Evolutionary conservation across 2,888 invertebrate species (phyloP).

Genomic region (Dolichopus griseipennis): DNA sequence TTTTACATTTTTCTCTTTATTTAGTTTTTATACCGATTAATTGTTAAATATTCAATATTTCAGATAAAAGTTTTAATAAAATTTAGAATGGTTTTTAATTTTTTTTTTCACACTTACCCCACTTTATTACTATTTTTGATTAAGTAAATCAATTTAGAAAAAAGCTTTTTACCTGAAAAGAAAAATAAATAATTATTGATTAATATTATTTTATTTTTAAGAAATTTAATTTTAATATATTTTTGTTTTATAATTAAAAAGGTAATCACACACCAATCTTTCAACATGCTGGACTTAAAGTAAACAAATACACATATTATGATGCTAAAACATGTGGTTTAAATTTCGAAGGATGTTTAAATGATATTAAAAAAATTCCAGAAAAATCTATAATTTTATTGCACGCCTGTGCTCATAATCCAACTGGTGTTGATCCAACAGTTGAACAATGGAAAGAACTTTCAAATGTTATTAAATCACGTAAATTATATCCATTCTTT

Average conservation of each 20-base stretch:
- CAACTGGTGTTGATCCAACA: slow-evolving; percentile 88
- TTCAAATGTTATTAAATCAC: slow-evolving; percentile 69
- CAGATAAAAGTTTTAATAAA: too few relatives aligned
- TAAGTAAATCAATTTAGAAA: too few relatives aligned
- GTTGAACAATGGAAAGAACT: slow-evolving; percentile 85
- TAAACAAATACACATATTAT: slow-evolving; percentile 89
- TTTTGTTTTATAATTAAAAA: slow-evolving; percentile 82
- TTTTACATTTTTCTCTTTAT: too few relatives aligned
- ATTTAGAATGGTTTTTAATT: too few relatives aligned
- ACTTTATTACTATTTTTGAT: too few relatives aligned
- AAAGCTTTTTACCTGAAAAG: too few relatives aligned
- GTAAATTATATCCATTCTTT: slow-evolving; percentile 81
- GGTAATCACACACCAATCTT: slow-evolving; percentile 96
- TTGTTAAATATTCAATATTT: too few relatives aligned
- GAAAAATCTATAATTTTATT: slow-evolving; percentile 80
- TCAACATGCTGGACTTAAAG: slow-evolving; percentile 73
- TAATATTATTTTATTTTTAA: too few relatives aligned
- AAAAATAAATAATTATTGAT: too few relatives aligned
- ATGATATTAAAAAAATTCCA: slow-evolving; percentile 93
- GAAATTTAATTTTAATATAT: too few relatives aligned
- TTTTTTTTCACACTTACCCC: too few relatives aligned
- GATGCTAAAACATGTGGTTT: slow-evolving; percentile 88
- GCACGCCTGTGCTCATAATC: slow-evolving; percentile 98
- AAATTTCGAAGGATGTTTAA: slow-evolving; percentile 79
- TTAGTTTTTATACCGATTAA: too few relatives aligned